Conservation (phyloP, 2,113 vertebrate species). For the Antigone vipio region DNA sequence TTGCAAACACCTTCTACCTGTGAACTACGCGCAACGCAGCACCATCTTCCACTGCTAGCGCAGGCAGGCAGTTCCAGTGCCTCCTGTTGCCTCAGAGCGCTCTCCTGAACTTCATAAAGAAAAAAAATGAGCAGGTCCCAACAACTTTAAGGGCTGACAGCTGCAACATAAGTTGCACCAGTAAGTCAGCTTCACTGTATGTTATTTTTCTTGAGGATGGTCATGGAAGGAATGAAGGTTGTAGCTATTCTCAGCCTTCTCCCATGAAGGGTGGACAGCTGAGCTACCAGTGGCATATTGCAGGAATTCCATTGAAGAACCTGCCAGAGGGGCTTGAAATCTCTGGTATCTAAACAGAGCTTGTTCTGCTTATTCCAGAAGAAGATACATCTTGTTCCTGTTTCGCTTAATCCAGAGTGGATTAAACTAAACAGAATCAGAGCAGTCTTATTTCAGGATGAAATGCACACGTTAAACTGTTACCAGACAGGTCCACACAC, state of each 20-base stretch:
- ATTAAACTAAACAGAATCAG: not conserved
- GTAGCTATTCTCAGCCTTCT: not conserved
- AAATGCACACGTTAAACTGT: not conserved
- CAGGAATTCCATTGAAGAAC: not conserved
- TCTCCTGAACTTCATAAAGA: not conserved
- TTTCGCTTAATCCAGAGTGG: not conserved
- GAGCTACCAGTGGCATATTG: not conserved
- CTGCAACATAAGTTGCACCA: not conserved
- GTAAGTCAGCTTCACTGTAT: not conserved
- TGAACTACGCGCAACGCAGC: rapidly evolving
- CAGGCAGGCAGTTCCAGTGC: not conserved
- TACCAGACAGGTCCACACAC: not conserved
- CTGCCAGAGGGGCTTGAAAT: not conserved
- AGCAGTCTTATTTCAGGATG: not conserved
- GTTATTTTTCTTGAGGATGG: not conserved
- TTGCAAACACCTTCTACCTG: not conserved
- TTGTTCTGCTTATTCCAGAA: not conserved
- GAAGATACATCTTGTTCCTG: slow-evolving; percentile 13
- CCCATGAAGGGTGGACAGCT: not conserved
- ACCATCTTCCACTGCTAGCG: rapidly evolving
- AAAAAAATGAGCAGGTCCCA: not conserved
- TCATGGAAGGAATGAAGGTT: not conserved
- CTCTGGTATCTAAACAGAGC: not conserved
- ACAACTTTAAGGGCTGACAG: not conserved
- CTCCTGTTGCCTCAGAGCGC: not conserved